Evolutionary conservation across 2,797 vertebrate genomes (phyloP).

Genomic region (Poeciliopsis presidionis): DNA sequence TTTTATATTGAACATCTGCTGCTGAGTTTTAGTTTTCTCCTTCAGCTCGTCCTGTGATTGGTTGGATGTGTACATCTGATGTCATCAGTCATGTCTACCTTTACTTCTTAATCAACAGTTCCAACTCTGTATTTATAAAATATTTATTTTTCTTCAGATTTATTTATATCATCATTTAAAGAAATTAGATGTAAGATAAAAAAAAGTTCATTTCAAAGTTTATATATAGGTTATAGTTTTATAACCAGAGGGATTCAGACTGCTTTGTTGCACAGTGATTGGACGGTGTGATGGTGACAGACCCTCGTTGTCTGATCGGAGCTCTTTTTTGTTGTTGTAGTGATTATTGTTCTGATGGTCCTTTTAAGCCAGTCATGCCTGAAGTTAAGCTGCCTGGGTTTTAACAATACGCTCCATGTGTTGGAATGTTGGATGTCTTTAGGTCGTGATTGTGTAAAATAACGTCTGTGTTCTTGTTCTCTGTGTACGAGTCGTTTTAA

Average conservation of each 20-base stretch:
- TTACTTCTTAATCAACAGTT: background rate
- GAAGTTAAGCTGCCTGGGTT: background rate
- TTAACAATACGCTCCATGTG: background rate
- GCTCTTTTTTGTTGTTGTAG: background rate
- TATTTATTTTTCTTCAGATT: background rate
- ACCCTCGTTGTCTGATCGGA: background rate
- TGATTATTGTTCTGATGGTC: background rate
- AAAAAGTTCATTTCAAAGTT: background rate
- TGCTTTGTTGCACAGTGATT: background rate
- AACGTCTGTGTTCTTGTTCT: constrained; percentile 7
- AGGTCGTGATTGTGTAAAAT: background rate
- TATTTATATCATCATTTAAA: background rate
- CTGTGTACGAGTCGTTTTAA: background rate
- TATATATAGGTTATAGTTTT: background rate
- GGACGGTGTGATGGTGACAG: background rate
- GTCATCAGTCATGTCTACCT: background rate
- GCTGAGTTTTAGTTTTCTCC: background rate
- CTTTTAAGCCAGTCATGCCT: constrained; percentile 1
- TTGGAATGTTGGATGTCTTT: constrained; percentile 3
- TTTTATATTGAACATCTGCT: background rate
- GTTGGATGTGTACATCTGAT: background rate
- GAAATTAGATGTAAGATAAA: background rate
- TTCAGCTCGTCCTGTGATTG: background rate
- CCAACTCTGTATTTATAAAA: background rate
- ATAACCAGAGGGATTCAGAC: too few species aligned